phyloP scores from a whole-genome alignment of 92 coral and sea anemone genomes.

The Porites lobata region DNA sequence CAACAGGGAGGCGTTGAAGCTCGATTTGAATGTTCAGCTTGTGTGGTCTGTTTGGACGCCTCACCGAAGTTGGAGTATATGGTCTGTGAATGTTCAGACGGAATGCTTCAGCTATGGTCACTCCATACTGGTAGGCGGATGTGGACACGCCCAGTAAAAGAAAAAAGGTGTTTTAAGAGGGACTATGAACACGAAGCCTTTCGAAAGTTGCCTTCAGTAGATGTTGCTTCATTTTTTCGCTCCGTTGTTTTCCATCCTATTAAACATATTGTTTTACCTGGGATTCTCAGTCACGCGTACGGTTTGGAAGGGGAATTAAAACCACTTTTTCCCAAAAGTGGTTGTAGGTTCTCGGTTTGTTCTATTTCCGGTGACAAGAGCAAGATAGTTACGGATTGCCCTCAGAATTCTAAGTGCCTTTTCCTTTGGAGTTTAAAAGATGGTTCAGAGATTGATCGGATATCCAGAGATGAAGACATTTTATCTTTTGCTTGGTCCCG shows the following conservation, averaged over 20 bases:
- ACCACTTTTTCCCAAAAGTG: constrained; percentile 24
- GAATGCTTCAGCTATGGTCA: constrained; percentile 23
- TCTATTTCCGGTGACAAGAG: constrained; percentile 31
- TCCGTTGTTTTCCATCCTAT: constrained; percentile 36
- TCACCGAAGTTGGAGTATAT: constrained; percentile 13
- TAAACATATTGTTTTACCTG: constrained; percentile 24
- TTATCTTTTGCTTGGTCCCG: constrained; percentile 27
- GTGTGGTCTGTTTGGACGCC: constrained; percentile 23
- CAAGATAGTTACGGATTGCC: constrained; percentile 21
- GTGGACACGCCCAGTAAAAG: constrained; percentile 17
- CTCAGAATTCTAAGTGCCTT: not conserved
- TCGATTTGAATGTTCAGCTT: not conserved
- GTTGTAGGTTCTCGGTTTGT: constrained; percentile 18
- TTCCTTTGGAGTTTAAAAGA: constrained; percentile 23
- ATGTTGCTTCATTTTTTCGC: not conserved
- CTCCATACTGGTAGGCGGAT: constrained; percentile 10
- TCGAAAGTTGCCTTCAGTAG: not conserved
- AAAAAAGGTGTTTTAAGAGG: not conserved
- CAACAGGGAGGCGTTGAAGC: not conserved
- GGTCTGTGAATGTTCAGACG: constrained; percentile 31
- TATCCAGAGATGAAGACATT: not conserved
- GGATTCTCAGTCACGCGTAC: constrained; percentile 33
- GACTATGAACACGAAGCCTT: not conserved
- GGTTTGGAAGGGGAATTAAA: constrained; percentile 7
- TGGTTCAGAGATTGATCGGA: constrained; percentile 18